Evolutionary conservation across 2,888 invertebrate species (phyloP).

Genomic region (Dione juno): DNA sequence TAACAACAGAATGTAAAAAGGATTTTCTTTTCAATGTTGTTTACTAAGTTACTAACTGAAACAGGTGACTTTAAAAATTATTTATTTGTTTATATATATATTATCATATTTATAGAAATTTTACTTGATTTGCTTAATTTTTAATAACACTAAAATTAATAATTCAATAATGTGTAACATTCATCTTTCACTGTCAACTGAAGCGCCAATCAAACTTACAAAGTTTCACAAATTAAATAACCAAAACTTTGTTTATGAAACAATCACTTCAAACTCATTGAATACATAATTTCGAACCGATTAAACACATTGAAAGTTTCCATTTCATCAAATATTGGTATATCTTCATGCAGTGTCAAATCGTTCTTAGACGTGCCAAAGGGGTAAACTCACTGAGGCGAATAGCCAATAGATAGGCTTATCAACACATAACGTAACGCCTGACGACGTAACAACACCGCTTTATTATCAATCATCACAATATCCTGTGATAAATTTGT

Average conservation of each 20-base stretch:
- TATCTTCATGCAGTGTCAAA: constrained; percentile 51
- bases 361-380: constrained; percentile 53
- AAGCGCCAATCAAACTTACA: neutral
- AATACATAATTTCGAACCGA: constrained; percentile 58
- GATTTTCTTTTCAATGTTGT: neutral
- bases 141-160: neutral
- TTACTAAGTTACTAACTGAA: neutral
- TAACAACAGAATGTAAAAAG: neutral
- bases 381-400: constrained; percentile 61
- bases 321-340: constrained; percentile 61
- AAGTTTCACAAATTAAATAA: constrained; percentile 10
- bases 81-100: too few species aligned
- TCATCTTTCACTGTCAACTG: constrained; percentile 19
- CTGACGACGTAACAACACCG: constrained; percentile 53
- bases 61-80: too few species aligned
- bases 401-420: constrained; percentile 68
- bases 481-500: constrained; percentile 52
- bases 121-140: neutral
- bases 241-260: constrained; percentile 26
- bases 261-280: constrained; percentile 48
- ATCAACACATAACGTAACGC: constrained; percentile 58
- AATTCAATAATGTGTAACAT: neutral
- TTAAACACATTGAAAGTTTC: constrained; percentile 61
- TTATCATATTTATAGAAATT: neutral
- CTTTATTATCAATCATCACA: constrained; percentile 57